These are phyloP conservation scores for Yponomeuta malinellus DNA, from an alignment of 2,888 invertebrate genomes.

Conservation along the genomic window DNA sequence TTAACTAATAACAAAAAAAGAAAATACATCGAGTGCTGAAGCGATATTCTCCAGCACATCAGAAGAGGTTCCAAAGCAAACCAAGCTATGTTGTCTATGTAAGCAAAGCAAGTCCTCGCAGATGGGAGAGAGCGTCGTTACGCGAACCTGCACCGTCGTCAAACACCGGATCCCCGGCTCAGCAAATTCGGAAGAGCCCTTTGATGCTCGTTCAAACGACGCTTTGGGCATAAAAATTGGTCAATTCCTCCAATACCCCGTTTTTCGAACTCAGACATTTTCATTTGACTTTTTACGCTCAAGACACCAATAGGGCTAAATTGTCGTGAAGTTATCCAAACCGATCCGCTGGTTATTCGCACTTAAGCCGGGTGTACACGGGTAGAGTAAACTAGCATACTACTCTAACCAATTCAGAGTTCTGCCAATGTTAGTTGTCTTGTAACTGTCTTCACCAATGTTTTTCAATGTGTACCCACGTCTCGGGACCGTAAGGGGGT, in stretches of 20 bases:
- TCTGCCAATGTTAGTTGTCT: no score
- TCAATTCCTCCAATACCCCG: not conserved
- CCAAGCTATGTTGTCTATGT: not conserved
- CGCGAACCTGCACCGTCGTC: not conserved
- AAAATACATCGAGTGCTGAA: no score
- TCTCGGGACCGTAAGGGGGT: no score
- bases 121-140: not conserved
- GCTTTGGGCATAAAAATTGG: not conserved
- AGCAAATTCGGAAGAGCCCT: not conserved
- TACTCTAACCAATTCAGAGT: no score
- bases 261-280: not conserved
- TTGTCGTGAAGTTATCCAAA: not conserved
- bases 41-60: no score
- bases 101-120: not conserved
- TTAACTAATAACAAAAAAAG: no score
- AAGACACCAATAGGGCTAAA: not conserved
- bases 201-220: slow-evolving; percentile 1
- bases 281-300: not conserved
- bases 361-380: no score
- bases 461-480: no score
- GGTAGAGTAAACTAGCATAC: no score
- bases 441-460: no score
- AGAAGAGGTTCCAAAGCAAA: not conserved
- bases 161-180: slow-evolving; percentile 1
- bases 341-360: no score